Evolutionary conservation across 2,888 invertebrate genomes (phyloP), one percentile per base, ranked within the genome.

Genomic region (Drosophila koepferae): DNA sequence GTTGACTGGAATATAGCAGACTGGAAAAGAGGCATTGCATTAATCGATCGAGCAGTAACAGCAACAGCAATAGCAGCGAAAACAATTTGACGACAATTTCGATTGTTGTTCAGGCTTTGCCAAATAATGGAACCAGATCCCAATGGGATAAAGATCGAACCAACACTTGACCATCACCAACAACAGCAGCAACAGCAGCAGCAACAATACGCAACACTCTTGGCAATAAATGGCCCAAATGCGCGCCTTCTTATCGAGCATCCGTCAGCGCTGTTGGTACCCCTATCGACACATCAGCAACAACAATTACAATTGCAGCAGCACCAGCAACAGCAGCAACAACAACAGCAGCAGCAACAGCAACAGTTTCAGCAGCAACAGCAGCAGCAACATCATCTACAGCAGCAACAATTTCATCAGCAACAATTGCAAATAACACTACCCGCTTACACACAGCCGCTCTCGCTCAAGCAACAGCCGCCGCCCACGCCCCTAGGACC

Each of bases 61-160:
- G 34, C 14, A 60, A 10, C 43, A 28, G 23, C 40, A 44, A n/a
- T 38, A 67, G 63, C 68, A 69, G 64, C 53, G 54, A 38, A 58
- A 61, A 63, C 65, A 48, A 67, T 72, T 76, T 80, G 87, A 85
- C 84, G 82, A 87, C 86, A 89, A 89, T 87, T 85, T 89, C 85
- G 89, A 87, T 86, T 86, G 90, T 87, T 87, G 84, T 89, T 85
- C 72, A 75, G 88, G 82, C 71, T 82, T 88, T 74, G 80, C 75
- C 87, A 86, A 92, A 92, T 90, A 91, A 92, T 92, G 92, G 93
- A 93, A 90, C 90, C 92, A 90, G 91, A 92, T 90, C 91, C 92
- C 89, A 92, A 92, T 89, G 91, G 92, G 91, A 93, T 93, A 89
- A 93, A 93, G 91, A 91, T 93, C 88, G 93, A 93, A 89, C 91